phyloP scores from a whole-genome alignment of 1,140 invertebrate species.

The Oryzaephilus surinamensis region DNA sequence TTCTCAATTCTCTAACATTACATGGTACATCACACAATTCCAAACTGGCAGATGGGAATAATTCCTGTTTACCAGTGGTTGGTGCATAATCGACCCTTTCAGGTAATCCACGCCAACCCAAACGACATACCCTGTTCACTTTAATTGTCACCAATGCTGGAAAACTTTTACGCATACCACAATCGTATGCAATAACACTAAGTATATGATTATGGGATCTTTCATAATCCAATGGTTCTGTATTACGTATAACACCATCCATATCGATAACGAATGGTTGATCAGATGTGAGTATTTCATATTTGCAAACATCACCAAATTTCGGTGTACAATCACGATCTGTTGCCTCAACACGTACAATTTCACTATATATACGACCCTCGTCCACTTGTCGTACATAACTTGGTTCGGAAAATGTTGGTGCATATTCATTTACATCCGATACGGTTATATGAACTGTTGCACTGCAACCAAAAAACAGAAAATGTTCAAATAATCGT shows the following conservation, averaged over 20 bases:
- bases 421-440: constrained; percentile 90
- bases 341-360: constrained; percentile 79
- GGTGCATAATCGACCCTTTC: constrained; percentile 87
- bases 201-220: constrained; percentile 90
- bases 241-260: constrained; percentile 81
- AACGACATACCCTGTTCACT: constrained; percentile 52
- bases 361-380: constrained; percentile 78
- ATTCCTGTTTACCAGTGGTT: constrained; percentile 59
- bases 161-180: constrained; percentile 79
- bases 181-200: constrained; percentile 93
- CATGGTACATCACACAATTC: constrained; percentile 83
- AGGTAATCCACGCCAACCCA: constrained; percentile 61
- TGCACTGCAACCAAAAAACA: constrained; percentile 53
- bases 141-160: constrained; percentile 92
- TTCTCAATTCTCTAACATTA: constrained; percentile 49
- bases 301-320: constrained; percentile 91
- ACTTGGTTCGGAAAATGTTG: constrained; percentile 77
- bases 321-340: constrained; percentile 87
- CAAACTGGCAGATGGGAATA: constrained; percentile 78
- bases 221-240: constrained; percentile 82
- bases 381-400: constrained; percentile 87
- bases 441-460: constrained; percentile 91
- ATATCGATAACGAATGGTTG: constrained; percentile 89
- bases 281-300: constrained; percentile 81
- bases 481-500: too few relatives aligned